phyloP scores from a whole-genome alignment of 2,113 vertebrate species.

The Sylvietta virens region DNA sequence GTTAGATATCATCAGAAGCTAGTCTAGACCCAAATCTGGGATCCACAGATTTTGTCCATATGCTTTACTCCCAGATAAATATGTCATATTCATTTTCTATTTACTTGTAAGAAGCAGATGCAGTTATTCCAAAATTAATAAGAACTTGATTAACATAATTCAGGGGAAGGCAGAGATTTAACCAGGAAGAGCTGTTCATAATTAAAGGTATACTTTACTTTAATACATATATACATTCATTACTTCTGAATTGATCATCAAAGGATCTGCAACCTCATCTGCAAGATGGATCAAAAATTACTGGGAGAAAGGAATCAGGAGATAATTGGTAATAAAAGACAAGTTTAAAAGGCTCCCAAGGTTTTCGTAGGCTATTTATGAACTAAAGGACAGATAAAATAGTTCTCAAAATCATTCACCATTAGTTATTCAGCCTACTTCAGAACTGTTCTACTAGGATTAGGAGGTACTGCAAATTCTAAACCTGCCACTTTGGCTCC shows the following conservation, averaged over 20 bases:
- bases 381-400: background rate
- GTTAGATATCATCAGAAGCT: background rate
- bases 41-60: background rate
- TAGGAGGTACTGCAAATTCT: background rate
- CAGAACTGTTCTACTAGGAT: background rate
- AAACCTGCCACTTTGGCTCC: background rate
- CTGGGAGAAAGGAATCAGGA: background rate
- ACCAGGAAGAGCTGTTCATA: background rate
- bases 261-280: background rate
- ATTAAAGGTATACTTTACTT: background rate
- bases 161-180: background rate
- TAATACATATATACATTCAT: background rate
- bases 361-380: background rate
- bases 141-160: background rate
- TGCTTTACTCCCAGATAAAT: background rate
- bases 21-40: background rate
- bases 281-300: background rate
- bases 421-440: background rate
- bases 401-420: background rate
- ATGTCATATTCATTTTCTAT: background rate
- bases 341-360: background rate
- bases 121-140: background rate
- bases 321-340: background rate
- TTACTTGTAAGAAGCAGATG: background rate
- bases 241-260: background rate